Evolutionary conservation across 2,113 vertebrate species (phyloP).

Genomic region (Aptenodytes patagonicus): DNA sequence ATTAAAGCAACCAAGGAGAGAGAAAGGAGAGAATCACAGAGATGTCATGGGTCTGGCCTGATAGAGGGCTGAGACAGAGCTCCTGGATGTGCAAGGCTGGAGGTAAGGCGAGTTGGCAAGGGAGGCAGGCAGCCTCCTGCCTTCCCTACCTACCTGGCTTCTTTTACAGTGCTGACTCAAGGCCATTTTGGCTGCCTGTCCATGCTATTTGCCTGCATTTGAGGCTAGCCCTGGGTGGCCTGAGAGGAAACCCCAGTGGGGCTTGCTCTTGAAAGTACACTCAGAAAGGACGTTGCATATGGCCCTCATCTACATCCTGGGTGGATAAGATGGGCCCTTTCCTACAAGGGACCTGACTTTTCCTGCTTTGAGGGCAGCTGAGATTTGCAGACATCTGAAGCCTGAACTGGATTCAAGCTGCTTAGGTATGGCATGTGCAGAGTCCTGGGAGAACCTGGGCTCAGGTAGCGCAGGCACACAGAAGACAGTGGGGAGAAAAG

Average conservation of each 20-base stretch:
- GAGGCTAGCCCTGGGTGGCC: background rate
- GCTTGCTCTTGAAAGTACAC: background rate
- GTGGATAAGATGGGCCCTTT: background rate
- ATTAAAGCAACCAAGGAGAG: background rate
- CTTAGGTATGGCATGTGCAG: background rate
- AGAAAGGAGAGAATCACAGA: background rate
- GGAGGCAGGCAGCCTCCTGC: background rate
- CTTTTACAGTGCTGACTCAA: background rate
- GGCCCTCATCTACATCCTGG: fast-evolving
- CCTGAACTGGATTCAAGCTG: background rate
- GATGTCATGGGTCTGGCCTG: background rate
- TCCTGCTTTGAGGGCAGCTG: background rate
- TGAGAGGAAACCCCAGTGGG: background rate
- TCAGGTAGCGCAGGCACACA: background rate
- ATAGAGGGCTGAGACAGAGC: background rate
- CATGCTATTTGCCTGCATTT: fast-evolving
- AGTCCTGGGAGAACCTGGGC: background rate
- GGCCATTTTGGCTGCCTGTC: background rate
- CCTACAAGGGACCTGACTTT: background rate
- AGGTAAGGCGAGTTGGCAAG: background rate
- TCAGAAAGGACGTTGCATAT: background rate
- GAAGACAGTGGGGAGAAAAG: background rate
- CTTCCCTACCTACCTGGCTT: background rate
- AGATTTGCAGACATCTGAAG: background rate
- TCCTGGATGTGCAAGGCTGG: background rate